Evolutionary conservation across 2,113 vertebrate genomes (phyloP), one percentile per base, ranked within the genome.

Genomic region (Coreoperca whiteheadi): DNA sequence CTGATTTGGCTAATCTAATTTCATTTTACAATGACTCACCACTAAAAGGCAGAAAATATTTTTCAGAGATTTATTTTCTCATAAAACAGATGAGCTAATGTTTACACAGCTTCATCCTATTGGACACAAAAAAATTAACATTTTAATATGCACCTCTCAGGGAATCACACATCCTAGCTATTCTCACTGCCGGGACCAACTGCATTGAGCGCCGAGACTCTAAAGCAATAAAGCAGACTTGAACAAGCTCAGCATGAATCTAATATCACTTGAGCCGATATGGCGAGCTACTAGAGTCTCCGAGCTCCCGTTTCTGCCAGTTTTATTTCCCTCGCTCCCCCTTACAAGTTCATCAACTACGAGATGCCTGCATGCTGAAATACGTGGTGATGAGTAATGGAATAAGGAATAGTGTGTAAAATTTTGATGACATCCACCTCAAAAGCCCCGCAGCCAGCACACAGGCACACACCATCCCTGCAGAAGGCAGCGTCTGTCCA

Each of bases 191-290:
- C 15, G 73, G 67, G 73, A 77, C 79, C 59, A 30, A 68, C 77
- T 78, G 43, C 74, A 30, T 10, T 8, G 66, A 70, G 64, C 60
- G 25, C 79, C 2, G 69, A 61, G 65, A 64, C 76, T 84, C 70
- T 51, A 25, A 87, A 90, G 87, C 86, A 91, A 94, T 94, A 92
- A 92, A 82, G 77, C 75, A 61, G 84, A 79, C 57, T 70, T 73
- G 84, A 90, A 92, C 85, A 70, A 91, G 88, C 92, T 91, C 89
- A 88, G 91, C 90, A 32, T 85, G 91, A 89, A 68, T 83, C 77
- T 81, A 86, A 88, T 90, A 86, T 90, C 81, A 74, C 65, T 89
- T 25, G 68, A 85, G 65, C 77, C 18, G 18, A 71, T 56, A 28
- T 4, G 57, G 5, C 15, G 68, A 79, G 73, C 65, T 28, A 0